Evolutionary conservation across 2,113 vertebrate genomes (phyloP).

Genomic region (Laticauda laticaudata): DNA sequence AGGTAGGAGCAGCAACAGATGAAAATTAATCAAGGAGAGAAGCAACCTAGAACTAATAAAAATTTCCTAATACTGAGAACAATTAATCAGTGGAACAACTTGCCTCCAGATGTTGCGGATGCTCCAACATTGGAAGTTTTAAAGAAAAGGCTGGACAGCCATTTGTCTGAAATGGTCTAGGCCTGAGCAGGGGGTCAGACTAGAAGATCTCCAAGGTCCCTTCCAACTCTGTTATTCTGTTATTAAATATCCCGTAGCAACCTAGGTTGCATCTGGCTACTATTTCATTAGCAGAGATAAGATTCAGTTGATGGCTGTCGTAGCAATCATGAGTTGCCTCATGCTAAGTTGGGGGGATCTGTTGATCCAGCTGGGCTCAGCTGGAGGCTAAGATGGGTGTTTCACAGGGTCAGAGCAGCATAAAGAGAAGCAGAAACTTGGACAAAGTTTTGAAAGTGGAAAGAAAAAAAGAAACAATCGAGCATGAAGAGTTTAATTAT

Average conservation of each 20-base stretch:
- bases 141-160: no score
- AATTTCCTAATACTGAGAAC: no score
- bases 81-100: no score
- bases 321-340: not conserved
- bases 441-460: constrained; percentile 2
- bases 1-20: no score
- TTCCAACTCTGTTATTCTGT: no score
- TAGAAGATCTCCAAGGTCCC: no score
- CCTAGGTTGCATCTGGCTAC: not conserved
- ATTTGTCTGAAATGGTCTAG: no score
- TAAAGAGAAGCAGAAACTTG: not conserved
- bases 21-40: no score
- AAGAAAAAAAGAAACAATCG: constrained; percentile 34
- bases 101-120: no score
- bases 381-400: not conserved
- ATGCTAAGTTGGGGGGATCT: not conserved
- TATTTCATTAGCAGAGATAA: not conserved
- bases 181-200: no score
- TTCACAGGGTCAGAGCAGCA: not conserved
- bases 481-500: constrained; percentile 44
- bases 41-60: no score
- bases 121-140: no score
- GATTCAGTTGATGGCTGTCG: not conserved
- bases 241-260: not conserved
- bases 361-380: not conserved